phyloP scores from a whole-genome alignment of 1,140 invertebrate genomes.

The Heliconius melpomene region DNA sequence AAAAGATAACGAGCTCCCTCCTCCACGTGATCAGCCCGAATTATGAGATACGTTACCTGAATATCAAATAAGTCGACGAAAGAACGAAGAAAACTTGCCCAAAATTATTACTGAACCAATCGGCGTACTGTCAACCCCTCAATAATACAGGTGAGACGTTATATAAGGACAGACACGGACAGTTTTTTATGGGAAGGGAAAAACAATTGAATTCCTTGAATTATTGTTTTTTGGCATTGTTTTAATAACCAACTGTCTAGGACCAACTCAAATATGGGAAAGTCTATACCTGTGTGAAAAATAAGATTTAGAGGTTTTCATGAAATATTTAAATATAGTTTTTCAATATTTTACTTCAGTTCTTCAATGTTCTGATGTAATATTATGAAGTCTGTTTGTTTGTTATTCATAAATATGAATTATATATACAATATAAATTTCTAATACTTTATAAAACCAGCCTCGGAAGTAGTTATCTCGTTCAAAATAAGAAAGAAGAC shows the following conservation, averaged over 20 bases:
- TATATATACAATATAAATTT: not conserved
- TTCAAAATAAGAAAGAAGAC: constrained; percentile 22
- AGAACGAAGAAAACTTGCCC: constrained; percentile 13
- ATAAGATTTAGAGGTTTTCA: too few species aligned
- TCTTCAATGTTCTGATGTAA: too few species aligned
- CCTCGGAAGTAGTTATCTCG: constrained; percentile 17
- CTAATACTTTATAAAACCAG: constrained; percentile 6
- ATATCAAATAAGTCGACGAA: constrained; percentile 20
- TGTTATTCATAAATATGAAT: too few species aligned
- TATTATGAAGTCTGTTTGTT: too few species aligned
- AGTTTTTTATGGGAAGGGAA: not conserved
- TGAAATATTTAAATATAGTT: too few species aligned
- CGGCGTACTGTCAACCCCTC: constrained; percentile 28
- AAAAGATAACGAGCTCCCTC: constrained; percentile 24
- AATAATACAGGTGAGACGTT: constrained; percentile 20
- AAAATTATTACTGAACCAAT: constrained; percentile 32
- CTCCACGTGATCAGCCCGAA: constrained; percentile 23
- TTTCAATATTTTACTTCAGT: too few species aligned
- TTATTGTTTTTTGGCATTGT: too few species aligned
- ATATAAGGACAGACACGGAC: not conserved
- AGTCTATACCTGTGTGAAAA: too few species aligned
- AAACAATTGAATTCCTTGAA: not conserved
- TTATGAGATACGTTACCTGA: constrained; percentile 23
- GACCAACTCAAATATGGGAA: too few species aligned
- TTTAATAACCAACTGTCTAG: too few species aligned